Conservation (phyloP, 2,888 invertebrate genomes). For the Subacronicta megacephala region DNA sequence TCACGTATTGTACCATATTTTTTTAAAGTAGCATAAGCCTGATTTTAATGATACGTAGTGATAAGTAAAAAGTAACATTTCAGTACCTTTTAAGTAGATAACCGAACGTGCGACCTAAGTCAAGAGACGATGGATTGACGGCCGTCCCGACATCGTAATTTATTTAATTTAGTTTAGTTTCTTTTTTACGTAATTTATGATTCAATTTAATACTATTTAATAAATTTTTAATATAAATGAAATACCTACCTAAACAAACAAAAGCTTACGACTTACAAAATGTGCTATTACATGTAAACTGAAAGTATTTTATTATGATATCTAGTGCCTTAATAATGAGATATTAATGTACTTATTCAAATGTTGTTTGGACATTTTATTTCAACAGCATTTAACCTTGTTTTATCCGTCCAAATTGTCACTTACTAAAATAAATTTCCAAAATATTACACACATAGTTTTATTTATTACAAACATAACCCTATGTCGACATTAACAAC, state of each 20-base stretch:
- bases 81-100: constrained; percentile 89
- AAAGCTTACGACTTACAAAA: constrained; percentile 76
- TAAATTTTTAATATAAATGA: constrained; percentile 80
- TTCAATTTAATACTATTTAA: constrained; percentile 83
- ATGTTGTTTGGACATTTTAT: constrained; percentile 64
- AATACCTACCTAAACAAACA: constrained; percentile 69
- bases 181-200: constrained; percentile 86
- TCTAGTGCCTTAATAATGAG: constrained; percentile 79
- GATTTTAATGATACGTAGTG: constrained; percentile 82
- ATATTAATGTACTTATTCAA: constrained; percentile 64
- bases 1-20: constrained; percentile 88
- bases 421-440: constrained; percentile 82
- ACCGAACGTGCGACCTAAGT: constrained; percentile 89
- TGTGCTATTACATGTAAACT: constrained; percentile 76
- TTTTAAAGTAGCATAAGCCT: constrained; percentile 84
- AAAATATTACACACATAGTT: constrained; percentile 59
- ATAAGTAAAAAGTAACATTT: constrained; percentile 86
- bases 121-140: constrained; percentile 88
- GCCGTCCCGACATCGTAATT: constrained; percentile 90
- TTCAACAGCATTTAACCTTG: constrained; percentile 59
- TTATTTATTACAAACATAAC: constrained; percentile 45
- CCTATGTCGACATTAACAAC: constrained; percentile 1
- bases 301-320: constrained; percentile 73
- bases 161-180: constrained; percentile 86
- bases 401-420: constrained; percentile 82